phyloP scores from a whole-genome alignment of 2,113 vertebrate species.

The Ivindomyrus marchei region DNA sequence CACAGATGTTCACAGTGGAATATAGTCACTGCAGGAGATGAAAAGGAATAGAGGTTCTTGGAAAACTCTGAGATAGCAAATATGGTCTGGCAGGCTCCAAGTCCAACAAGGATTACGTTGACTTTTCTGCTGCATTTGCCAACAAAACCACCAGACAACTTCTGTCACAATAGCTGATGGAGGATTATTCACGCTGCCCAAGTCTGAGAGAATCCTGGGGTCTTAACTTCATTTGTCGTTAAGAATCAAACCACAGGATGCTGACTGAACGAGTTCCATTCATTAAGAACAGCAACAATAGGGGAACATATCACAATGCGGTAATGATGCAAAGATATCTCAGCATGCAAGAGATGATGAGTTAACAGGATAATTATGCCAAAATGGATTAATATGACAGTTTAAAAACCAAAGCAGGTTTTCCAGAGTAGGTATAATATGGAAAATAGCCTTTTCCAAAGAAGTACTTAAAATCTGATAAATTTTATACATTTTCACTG shows the following conservation, averaged over 20 bases:
- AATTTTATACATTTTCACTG: background rate
- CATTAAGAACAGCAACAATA: background rate
- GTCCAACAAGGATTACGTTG: constrained; percentile 10
- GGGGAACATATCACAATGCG: background rate
- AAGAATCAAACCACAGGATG: background rate
- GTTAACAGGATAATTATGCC: background rate
- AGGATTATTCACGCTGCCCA: background rate
- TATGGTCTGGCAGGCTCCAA: constrained; percentile 35
- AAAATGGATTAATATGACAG: background rate
- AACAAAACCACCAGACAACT: constrained; percentile 22
- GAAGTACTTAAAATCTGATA: background rate
- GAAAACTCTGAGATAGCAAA: constrained; percentile 40
- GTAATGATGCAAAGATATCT: background rate
- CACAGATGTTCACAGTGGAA: constrained; percentile 11
- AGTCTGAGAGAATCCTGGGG: background rate
- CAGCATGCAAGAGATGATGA: background rate
- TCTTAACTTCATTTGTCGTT: background rate
- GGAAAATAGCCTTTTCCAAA: background rate
- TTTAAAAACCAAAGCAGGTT: too few species aligned
- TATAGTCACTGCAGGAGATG: background rate
- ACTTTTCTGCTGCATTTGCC: background rate
- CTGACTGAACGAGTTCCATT: background rate
- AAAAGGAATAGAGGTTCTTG: constrained; percentile 20
- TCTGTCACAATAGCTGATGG: background rate
- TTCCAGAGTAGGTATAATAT: background rate